Base-by-base conservation (phyloP, 2,888 invertebrate species). In the Ptychoptera contaminata region DNA sequence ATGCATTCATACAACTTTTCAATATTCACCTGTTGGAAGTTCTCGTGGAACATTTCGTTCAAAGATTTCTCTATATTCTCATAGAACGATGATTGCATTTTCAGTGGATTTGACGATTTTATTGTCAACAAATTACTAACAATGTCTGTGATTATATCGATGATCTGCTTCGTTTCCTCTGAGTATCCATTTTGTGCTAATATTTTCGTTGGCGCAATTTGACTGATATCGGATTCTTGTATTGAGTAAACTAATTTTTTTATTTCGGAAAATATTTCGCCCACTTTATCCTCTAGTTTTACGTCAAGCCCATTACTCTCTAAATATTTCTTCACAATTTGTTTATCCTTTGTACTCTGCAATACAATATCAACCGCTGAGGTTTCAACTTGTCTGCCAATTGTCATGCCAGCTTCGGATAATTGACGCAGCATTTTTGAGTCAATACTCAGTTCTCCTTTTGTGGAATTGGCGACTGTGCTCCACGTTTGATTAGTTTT, bases 381-480 rank as follows among this genome's bases (percentile, higher is more conserved):
- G 44, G 78, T 58, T 50, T 76, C 74, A 2, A 74, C 72, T 60
- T 77, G 76, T 52, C 77, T 67, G 4, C 78, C 79, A 42, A 79
- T 71, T 1, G 76, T 73, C 71, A 79, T 74, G 30, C 79, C 79
- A 10, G 79, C 79, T 60, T 77, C 76, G 5, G 79, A 77, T 32
- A 79, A 58, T 53, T 79, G 77, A 48, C 72, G 67, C 35, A 79
- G 55, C 74, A 79, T 77, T 45, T 73, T 71, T 3, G 74, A 72
- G 51, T 79, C 78, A 47, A 79, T 76, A 47, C 74, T 73, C 42
- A 74, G 61, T 56, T 78, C 76, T 11, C 74, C 74, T 70, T 69
- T 48, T 32, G 48, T 40, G n/a, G 46, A 47, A n/a, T 40, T 40
- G 3, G 23, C 23, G 9, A 38, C 31, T 15, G 41, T 38, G 23